These are phyloP conservation scores for Argyrosomus japonicus DNA, from an alignment of 2,113 vertebrate genomes.

Conservation along the genomic window DNA sequence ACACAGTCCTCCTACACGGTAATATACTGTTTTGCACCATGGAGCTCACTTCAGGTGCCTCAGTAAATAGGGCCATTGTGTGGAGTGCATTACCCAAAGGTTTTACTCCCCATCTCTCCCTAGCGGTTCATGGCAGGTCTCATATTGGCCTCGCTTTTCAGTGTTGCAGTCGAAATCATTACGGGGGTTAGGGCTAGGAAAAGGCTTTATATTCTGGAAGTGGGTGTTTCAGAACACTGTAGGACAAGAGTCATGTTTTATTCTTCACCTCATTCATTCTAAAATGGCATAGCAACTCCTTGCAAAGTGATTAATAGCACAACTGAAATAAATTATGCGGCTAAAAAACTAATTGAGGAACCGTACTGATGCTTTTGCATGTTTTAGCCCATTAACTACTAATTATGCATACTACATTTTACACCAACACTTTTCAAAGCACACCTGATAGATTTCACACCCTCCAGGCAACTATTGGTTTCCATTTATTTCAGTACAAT, in stretches of 20 bases:
- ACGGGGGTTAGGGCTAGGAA: slow-evolving; percentile 4
- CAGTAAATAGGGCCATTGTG: slow-evolving; percentile 74
- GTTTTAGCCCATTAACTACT: slow-evolving; percentile 46
- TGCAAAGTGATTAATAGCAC: slow-evolving; percentile 43
- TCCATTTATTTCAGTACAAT: slow-evolving; percentile 16
- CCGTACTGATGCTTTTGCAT: slow-evolving; percentile 45
- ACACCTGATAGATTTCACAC: slow-evolving; percentile 14
- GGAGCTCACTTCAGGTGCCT: slow-evolving; percentile 69
- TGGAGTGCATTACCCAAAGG: slow-evolving; percentile 75
- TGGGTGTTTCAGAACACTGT: slow-evolving; percentile 23
- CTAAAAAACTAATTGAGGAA: slow-evolving; percentile 54
- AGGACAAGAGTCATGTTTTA: slow-evolving; percentile 12
- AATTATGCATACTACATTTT: slow-evolving; percentile 32
- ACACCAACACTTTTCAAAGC: slow-evolving; percentile 33
- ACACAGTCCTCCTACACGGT: slow-evolving; percentile 70
- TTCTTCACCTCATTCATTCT: slow-evolving; percentile 1
- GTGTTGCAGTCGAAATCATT: slow-evolving; percentile 43
- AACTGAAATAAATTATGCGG: slow-evolving; percentile 31
- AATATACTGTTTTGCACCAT: slow-evolving; percentile 64
- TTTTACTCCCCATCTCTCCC: slow-evolving; percentile 69
- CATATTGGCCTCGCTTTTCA: slow-evolving; percentile 58
- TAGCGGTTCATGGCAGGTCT: slow-evolving; percentile 53
- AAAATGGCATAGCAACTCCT: slow-evolving; percentile 14
- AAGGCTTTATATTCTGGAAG: slow-evolving; percentile 16
- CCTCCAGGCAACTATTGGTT: slow-evolving; percentile 29